Conservation (phyloP, 2,113 vertebrate genomes). For the Ochotona princeps region DNA sequence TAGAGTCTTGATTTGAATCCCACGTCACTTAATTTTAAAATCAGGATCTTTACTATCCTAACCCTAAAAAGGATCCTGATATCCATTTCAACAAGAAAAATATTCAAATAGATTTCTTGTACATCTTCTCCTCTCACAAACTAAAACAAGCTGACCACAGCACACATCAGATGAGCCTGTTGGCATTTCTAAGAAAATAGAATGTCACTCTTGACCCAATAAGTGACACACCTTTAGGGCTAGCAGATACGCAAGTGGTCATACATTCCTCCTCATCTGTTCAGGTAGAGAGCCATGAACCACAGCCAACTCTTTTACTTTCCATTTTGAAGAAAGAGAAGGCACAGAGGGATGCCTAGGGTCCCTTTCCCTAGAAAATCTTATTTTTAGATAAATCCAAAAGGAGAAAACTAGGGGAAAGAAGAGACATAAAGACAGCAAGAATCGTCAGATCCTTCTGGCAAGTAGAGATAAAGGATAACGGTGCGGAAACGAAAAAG, state of each 20-base stretch:
- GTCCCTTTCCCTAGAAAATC: background rate
- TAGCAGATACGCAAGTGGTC: rapidly evolving
- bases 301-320: background rate
- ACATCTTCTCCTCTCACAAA: background rate
- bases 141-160: background rate
- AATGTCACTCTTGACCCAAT: background rate
- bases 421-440: background rate
- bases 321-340: background rate
- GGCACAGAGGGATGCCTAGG: background rate
- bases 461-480: background rate
- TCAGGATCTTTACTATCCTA: background rate
- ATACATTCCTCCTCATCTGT: background rate
- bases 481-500: background rate
- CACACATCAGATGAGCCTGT: background rate
- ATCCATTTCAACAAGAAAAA: background rate
- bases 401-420: background rate
- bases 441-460: background rate
- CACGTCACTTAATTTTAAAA: background rate
- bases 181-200: background rate
- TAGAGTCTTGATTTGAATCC: background rate
- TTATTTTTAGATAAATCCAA: background rate
- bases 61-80: background rate
- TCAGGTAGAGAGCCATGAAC: background rate
- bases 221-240: background rate
- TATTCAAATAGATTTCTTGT: background rate